These are phyloP conservation scores for Equus quagga DNA, from an alignment of 2,113 vertebrate genomes.

Conservation along the genomic window DNA sequence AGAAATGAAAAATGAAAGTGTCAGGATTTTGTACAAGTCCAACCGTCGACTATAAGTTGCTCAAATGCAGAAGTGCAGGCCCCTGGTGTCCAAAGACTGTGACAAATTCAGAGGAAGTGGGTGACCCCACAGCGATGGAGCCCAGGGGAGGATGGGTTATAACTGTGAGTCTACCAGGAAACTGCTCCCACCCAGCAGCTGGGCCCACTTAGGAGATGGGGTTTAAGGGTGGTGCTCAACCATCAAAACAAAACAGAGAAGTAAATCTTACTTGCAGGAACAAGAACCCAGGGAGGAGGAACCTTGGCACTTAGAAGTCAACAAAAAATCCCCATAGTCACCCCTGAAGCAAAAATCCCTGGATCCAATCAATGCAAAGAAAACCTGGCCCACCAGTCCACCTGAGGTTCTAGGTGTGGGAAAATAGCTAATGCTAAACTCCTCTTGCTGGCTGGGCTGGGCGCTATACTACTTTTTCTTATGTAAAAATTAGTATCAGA, in stretches of 20 bases:
- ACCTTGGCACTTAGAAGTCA: background rate
- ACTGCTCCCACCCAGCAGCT: background rate
- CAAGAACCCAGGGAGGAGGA: background rate
- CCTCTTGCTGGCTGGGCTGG: background rate
- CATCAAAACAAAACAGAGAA: conserved; percentile 39
- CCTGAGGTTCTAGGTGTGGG: background rate
- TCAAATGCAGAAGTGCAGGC: background rate
- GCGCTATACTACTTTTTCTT: background rate
- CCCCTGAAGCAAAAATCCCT: background rate
- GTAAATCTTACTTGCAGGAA: background rate
- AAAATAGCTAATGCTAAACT: background rate
- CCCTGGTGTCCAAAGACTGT: background rate
- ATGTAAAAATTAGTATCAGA: background rate
- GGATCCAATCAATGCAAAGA: background rate
- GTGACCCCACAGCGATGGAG: background rate
- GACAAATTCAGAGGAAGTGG: background rate
- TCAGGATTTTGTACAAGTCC: background rate
- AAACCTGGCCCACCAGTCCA: background rate
- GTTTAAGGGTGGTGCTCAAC: background rate
- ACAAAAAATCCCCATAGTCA: background rate
- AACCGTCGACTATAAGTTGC: background rate
- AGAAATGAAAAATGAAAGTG: background rate
- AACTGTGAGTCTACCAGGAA: background rate
- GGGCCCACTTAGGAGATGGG: too few relatives aligned
- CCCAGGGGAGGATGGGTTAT: background rate